Base-by-base conservation (phyloP, 2,888 invertebrate species). In the Chaetogeoica ovagalla region DNA sequence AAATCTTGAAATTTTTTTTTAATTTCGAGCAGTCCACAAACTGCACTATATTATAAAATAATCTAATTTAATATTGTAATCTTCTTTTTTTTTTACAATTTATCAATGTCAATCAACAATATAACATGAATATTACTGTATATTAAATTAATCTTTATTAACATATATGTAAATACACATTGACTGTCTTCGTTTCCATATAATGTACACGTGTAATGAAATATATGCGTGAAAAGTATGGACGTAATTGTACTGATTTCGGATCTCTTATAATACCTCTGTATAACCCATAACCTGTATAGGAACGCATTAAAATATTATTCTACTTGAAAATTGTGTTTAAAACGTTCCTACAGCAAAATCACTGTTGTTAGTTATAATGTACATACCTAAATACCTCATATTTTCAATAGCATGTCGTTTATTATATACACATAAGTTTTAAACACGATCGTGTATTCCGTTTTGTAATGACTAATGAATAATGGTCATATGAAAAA, bases 211-310 rank as follows among this genome's bases (percentile, higher is more conserved):
- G 48, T 55, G 19, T 66, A 66, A 48, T 43, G n/a, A 30, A 39
- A 5, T 15, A 39, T 39, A 65, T 39, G n/a, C 8, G 19, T 19
- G 55, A 17, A 19, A 17, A 55, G 9, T 65, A 30, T 79, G 70
- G 70, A 79, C 63, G 70, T 79, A 55, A 55, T 63, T 63, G 79
- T 79, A 79, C 79, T 79, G 79, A 79, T 71, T 79, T 79, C 52
- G 70, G 79, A 79, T 79, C 71, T 79, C 79, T 71, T 70, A 69
- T 63, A 75, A 70, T 63, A 65, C 55, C 55, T 63, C 37, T 71
- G 71, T 79, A 63, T 62, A 71, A 69, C 19, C 37, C 48, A 63
- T 19, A 13, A 48, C 13, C 11, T n/a, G 39, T 59, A 63, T n/a
- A 63, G 75, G 65, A 75, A 59, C 60, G 37, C 76, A 37, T 68